Percentiles rank a stretch among this genome's conserved stretches.
Conservation (phyloP, 2,797 vertebrate species). For the Mergus octosetaceus region DNA sequence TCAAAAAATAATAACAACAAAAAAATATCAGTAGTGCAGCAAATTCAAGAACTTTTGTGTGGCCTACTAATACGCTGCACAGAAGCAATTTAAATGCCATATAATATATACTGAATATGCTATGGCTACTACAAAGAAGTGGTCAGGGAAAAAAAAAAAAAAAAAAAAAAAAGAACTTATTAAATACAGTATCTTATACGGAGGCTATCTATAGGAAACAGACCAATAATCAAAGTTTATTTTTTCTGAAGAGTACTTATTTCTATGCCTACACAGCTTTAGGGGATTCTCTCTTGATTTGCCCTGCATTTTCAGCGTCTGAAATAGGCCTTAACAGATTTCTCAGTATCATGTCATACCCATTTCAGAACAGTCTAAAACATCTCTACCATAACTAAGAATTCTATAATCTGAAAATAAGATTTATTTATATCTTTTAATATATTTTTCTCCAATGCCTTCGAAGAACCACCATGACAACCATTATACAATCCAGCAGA, state of each 20-base stretch:
- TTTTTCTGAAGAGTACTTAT: neutral
- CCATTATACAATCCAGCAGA: neutral
- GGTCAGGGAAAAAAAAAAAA: neutral
- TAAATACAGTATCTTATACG: neutral
- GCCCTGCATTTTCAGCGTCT: neutral
- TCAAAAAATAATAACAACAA: neutral
- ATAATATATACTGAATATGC: neutral
- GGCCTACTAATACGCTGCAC: neutral
- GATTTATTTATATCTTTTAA: neutral
- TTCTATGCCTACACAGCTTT: neutral
- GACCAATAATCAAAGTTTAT: neutral
- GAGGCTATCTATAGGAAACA: neutral
- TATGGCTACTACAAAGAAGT: neutral
- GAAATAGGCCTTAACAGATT: neutral
- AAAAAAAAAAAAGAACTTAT: neutral
- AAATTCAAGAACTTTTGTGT: neutral
- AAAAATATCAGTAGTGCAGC: neutral
- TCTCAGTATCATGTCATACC: neutral
- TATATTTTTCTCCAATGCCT: neutral
- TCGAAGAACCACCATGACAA: neutral
- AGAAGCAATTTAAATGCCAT: neutral
- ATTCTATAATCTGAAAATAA: neutral
- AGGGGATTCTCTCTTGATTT: neutral
- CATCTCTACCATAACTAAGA: neutral
- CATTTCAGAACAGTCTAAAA: neutral